phyloP scores from a whole-genome alignment of 2,888 invertebrate genomes.

The Bembecia ichneumoniformis region DNA sequence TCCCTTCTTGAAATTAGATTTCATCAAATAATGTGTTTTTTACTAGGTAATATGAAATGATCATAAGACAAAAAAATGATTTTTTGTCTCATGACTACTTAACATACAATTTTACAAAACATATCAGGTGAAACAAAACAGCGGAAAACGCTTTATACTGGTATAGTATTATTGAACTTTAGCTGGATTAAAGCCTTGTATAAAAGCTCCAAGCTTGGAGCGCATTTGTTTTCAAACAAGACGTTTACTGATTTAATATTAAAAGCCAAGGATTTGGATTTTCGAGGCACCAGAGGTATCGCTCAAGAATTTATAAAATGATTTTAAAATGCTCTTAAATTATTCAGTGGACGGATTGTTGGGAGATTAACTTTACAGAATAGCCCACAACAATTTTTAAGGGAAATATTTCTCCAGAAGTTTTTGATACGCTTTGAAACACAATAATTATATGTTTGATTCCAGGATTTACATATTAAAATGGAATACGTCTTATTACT shows the following conservation, averaged over 20 bases:
- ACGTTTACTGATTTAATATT: conserved; percentile 30
- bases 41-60: too few species aligned
- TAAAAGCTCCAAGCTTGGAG: background rate
- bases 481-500: too few species aligned
- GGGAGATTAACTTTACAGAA: conserved; percentile 31
- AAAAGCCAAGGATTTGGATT: conserved; percentile 26
- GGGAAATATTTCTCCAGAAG: conserved; percentile 11
- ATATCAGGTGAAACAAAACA: background rate
- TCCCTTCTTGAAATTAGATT: too few species aligned
- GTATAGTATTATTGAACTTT: background rate
- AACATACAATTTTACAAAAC: background rate
- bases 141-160: background rate
- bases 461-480: too few species aligned
- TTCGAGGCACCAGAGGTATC: conserved; percentile 16
- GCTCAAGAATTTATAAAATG: conserved; percentile 29
- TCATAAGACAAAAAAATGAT: background rate
- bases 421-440: too few species aligned
- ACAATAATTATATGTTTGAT: too few species aligned
- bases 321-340: conserved; percentile 38
- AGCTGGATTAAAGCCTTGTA: background rate
- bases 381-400: conserved; percentile 14
- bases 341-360: conserved; percentile 36
- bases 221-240: conserved; percentile 12
- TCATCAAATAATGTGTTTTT: too few species aligned
- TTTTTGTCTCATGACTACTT: background rate